Percentiles rank a stretch among this genome's conserved stretches.
Evolutionary conservation across 2,113 vertebrate genomes (phyloP).

Genomic region (Illadopsis cleaveri): DNA sequence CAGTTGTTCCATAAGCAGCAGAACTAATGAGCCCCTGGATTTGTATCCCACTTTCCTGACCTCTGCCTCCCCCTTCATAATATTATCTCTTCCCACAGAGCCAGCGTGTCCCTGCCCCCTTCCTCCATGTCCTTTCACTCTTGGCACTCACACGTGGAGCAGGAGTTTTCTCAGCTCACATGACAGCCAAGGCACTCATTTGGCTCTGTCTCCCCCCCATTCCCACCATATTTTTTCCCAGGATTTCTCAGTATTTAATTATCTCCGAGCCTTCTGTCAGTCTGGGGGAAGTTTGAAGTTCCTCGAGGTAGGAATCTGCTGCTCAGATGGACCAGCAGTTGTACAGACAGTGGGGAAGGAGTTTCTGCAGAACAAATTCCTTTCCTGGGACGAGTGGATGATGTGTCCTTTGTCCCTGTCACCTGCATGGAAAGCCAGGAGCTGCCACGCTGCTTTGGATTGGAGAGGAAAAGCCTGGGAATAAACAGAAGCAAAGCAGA

Average conservation of each 20-base stretch:
- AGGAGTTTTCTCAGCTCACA: neutral
- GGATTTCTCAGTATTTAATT: constrained; percentile 36
- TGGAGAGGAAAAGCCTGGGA: neutral
- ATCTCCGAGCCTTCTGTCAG: constrained; percentile 11
- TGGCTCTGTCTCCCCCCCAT: neutral
- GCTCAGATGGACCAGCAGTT: constrained; percentile 15
- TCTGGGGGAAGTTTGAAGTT: neutral
- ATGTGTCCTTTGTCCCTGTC: neutral
- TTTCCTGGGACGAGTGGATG: neutral
- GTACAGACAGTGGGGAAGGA: neutral
- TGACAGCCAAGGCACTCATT: neutral
- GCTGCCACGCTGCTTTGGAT: neutral
- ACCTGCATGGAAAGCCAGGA: neutral
- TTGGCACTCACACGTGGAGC: neutral
- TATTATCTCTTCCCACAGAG: neutral
- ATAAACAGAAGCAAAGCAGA: neutral
- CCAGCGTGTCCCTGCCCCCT: neutral
- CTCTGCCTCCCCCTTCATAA: neutral
- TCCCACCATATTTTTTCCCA: neutral
- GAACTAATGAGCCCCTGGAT: constrained; percentile 35
- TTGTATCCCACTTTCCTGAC: neutral
- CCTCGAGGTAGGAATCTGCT: neutral
- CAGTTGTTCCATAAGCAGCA: neutral
- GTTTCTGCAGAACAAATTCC: neutral
- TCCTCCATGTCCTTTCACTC: neutral